A percentile compares a stretch with the other conserved stretches of the same genome.
Conservation (phyloP, 2,888 invertebrate genomes). For the Salpingus planirostris region DNA sequence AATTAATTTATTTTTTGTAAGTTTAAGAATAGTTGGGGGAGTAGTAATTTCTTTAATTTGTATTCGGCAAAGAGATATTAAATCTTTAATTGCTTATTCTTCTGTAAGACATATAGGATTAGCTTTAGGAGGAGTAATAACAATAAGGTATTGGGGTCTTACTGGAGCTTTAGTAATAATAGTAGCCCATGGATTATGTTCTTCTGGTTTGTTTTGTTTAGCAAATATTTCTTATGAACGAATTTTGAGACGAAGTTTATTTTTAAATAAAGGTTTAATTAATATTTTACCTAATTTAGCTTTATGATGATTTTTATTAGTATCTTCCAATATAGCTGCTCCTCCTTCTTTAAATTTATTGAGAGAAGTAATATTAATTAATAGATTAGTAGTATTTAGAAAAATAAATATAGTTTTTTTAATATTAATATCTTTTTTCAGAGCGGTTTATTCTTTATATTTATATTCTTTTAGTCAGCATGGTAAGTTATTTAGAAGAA, state of each 20-base stretch:
- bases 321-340: constrained; percentile 55
- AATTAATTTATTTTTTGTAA: constrained; percentile 47
- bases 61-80: constrained; percentile 61
- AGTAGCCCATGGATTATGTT: constrained; percentile 59
- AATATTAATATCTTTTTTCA: constrained; percentile 54
- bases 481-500: constrained; percentile 38
- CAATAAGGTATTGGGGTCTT: constrained; percentile 47
- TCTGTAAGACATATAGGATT: constrained; percentile 63
- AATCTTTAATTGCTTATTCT: constrained; percentile 65
- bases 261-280: constrained; percentile 54
- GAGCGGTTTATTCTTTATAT: constrained; percentile 56
- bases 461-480: constrained; percentile 56
- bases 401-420: constrained; percentile 46
- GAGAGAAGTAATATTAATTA: constrained; percentile 56
- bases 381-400: constrained; percentile 48
- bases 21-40: constrained; percentile 50
- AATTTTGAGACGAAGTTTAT: constrained; percentile 50
- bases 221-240: constrained; percentile 57
- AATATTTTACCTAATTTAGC: constrained; percentile 26
- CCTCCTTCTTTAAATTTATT: constrained; percentile 61
- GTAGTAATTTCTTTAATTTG: constrained; percentile 55
- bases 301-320: constrained; percentile 58
- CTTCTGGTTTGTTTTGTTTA: constrained; percentile 58
- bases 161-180: constrained; percentile 50
- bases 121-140: constrained; percentile 50